A percentile compares a stretch with the other conserved stretches of the same genome.
phyloP scores from a whole-genome alignment of 2,797 vertebrate species.

The Atherinosoma microstoma region DNA sequence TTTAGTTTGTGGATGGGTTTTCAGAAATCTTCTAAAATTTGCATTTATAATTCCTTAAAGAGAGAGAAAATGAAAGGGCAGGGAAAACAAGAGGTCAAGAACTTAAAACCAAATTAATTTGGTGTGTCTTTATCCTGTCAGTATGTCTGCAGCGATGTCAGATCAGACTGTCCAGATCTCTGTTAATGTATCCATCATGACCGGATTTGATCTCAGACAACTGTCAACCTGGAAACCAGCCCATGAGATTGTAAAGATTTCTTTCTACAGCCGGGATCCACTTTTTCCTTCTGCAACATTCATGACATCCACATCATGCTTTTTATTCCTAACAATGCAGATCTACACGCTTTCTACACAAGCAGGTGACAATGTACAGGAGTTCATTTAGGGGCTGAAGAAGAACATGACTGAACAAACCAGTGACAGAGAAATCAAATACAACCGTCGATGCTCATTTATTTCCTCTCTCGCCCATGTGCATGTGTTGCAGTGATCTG shows the following conservation, averaged over 20 bases:
- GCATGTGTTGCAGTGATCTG: background rate
- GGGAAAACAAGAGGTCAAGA: background rate
- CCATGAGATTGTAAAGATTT: background rate
- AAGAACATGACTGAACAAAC: background rate
- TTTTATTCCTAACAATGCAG: no score
- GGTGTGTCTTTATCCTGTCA: background rate
- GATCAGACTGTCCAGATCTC: background rate
- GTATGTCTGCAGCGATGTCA: background rate
- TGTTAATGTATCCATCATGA: background rate
- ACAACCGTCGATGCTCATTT: slow-evolving; percentile 49
- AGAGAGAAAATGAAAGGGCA: background rate
- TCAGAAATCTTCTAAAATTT: no score
- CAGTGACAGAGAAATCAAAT: slow-evolving; percentile 26
- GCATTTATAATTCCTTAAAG: no score
- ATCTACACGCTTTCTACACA: no score
- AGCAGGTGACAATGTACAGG: background rate
- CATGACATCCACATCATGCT: background rate
- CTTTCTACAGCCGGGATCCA: background rate
- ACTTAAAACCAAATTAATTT: background rate
- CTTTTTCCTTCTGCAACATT: background rate
- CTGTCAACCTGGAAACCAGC: background rate
- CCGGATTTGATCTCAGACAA: background rate
- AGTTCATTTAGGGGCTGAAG: background rate
- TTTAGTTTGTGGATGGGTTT: no score
- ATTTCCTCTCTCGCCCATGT: slow-evolving; percentile 11